Evolutionary conservation across 2,797 vertebrate genomes (phyloP), one percentile per base, ranked within the genome.

Genomic region (Leptatherina wallacei): DNA sequence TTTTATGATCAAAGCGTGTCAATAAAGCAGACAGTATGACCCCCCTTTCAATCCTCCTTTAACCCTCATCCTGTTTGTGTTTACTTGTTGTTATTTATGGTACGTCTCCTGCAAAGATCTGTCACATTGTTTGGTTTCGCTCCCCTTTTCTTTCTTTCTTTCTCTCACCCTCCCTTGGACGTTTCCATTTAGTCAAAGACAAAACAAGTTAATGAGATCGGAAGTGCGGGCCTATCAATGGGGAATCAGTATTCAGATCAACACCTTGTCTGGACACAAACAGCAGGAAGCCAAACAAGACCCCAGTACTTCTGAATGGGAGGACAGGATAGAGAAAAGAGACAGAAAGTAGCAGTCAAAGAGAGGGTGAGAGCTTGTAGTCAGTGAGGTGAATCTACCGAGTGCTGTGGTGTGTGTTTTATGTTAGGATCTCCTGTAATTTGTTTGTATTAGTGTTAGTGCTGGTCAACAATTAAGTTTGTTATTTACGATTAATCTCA

Each of bases 161-260:
- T 75, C 88, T 74, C 75, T 77, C 89, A 69, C 86, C 90, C 88
- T 86, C 82, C 85, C 73, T 86, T 47, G 73, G 83, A 90, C 85
- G 58, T 91, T 90, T 88, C 89, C 85, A 87, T 93, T 93, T 90
- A 90, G 80, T 81, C 79, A 76, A 90, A 94, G 93, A 94, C 94
- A 94, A 94, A 95, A 94, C 92, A 94, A 89, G 88, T 90, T 94
- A 94, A 95, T 94, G 93, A 93, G 90, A 93, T 93, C 91, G 92
- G 92, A 95, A 94, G 91, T 90, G 84, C 85, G 61, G 87, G 85
- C 83, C 90, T 92, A 94, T 93, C 92, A 94, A 93, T 86, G 89
- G 89, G 72, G 88, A 91, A 94, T 94, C 92, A 89, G 91, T 89
- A 93, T 94, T 94, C 85, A 90, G 90, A 93, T 93, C 89, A 88